phyloP scores from a whole-genome alignment of 2,888 invertebrate genomes.

The Epirrhoe alternata region DNA sequence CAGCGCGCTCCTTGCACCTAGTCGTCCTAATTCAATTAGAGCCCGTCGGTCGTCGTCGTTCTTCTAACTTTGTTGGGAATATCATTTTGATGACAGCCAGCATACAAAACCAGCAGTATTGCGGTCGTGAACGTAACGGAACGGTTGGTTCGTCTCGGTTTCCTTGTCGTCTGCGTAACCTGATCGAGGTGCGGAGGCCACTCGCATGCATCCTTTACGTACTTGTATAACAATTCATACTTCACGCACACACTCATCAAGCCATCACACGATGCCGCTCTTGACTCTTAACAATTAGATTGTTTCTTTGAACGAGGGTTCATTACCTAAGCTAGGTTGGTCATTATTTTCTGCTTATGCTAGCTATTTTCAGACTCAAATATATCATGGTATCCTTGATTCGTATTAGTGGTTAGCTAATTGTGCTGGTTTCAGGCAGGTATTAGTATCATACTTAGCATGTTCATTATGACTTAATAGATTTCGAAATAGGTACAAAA shows the following conservation, averaged over 20 bases:
- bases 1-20: slow-evolving; percentile 32
- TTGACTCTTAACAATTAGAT: not conserved
- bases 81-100: not conserved
- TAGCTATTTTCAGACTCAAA: not conserved
- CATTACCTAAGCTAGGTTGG: not conserved
- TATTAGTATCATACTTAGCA: not conserved
- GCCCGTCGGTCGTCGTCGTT: slow-evolving; percentile 10
- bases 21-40: slow-evolving; percentile 41
- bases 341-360: not conserved
- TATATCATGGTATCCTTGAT: not conserved
- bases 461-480: not conserved
- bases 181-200: slow-evolving; percentile 40
- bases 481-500: not conserved
- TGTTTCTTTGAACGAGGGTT: not conserved
- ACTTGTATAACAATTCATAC: not conserved
- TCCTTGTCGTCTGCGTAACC: slow-evolving; percentile 35
- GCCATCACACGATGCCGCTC: not conserved
- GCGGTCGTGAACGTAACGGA: slow-evolving; percentile 39
- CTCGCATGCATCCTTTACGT: slow-evolving; percentile 11
- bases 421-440: not conserved
- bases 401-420: not conserved
- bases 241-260: not conserved
- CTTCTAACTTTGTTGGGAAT: slow-evolving; percentile 18
- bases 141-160: slow-evolving; percentile 38
- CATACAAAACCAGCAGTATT: slow-evolving; percentile 13